Evolutionary conservation across 2,888 invertebrate genomes (phyloP), one percentile per base, ranked within the genome.

Genomic region (Nephrocerus scutellatus): DNA sequence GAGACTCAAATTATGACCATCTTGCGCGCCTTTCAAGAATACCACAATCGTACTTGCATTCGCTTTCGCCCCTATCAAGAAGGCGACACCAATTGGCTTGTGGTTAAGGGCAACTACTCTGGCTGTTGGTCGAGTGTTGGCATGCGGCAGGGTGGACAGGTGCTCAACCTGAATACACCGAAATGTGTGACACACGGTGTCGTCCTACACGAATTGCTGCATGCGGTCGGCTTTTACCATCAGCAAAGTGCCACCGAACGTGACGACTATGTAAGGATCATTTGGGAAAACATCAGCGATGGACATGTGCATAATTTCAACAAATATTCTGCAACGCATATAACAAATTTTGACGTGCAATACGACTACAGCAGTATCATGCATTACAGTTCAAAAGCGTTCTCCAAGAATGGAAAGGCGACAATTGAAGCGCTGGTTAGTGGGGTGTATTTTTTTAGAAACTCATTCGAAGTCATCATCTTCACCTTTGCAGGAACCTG

Each of bases 141-240:
- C 1, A 59, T 60, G 31, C 69, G 75, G 21, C 74, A 74, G 3
- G 75, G 75, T 1, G 74, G 76, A 6, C 82, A 82, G 60, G 68
- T 74, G 1, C 55, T 79, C 14, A 76, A 79, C 51, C 56, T 78
- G 2, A 72, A 60, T 44, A 69, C 72, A 1, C 71, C 70, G 14
- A 72, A 74, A 20, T 79, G 79, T 55, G 73, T 79, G 39, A 68
- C 61, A 18, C 73, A 74, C 41, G 80, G 84, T 12, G 80, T 80
- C 8, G 73, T 83, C 4, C 74, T 82, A 6, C 85, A 89, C 57
- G 88, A 89, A 62, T 72, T 88, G 59, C 72, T 88, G 53, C 88
- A 88, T 56, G 79, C 83, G 0, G 62, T 85, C 2, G 88, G 88
- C 1, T 87, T 88, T 63, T 84, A 82, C 60, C 88, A 89, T 57